Percentiles rank a stretch among this genome's conserved stretches.
These are phyloP conservation scores for Numenius arquata DNA, from an alignment of 2,113 vertebrate genomes.

Conservation along the genomic window DNA sequence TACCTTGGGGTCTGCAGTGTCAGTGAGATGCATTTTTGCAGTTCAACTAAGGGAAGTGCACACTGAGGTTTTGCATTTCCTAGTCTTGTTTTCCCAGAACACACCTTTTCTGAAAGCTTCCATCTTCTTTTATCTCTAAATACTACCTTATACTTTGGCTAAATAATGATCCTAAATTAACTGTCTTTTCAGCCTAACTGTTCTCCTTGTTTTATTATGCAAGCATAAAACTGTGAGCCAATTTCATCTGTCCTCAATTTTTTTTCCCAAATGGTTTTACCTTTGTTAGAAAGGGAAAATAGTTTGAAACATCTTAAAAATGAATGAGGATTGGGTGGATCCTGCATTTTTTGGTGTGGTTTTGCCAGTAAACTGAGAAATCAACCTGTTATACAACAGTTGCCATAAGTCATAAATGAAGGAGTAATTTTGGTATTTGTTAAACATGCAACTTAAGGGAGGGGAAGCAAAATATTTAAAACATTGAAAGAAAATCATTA, in stretches of 20 bases:
- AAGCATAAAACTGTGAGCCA: neutral
- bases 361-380: neutral
- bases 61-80: neutral
- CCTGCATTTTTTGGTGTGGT: neutral
- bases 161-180: neutral
- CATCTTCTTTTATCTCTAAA: neutral
- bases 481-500: neutral
- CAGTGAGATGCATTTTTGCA: neutral
- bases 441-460: neutral
- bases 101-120: neutral
- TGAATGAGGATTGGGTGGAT: accelerated
- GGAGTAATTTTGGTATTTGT: neutral
- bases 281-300: neutral
- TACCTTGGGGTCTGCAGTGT: neutral
- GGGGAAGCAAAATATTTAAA: neutral
- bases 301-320: neutral
- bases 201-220: neutral
- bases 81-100: neutral
- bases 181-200: neutral
- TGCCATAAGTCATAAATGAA: neutral
- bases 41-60: neutral
- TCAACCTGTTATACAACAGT: neutral
- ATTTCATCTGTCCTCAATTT: neutral
- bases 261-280: neutral
- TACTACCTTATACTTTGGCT: neutral